Base-by-base conservation (phyloP, 2,888 invertebrate genomes). In the Catocala nupta region DNA sequence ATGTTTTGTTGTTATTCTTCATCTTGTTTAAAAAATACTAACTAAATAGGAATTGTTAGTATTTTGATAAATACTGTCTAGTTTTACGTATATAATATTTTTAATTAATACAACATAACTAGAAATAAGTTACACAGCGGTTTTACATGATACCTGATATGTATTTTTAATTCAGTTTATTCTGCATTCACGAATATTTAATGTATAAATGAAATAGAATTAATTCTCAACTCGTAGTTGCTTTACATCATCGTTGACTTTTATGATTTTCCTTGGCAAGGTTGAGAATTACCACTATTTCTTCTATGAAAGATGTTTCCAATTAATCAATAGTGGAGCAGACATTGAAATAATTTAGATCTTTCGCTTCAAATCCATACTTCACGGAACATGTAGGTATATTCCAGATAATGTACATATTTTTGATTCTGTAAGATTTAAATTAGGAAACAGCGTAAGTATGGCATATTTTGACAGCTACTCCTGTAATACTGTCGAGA, bases 231-330 rank as follows among this genome's bases (percentile, higher is more conserved):
- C 65, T 62, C 33, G 70, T 70, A 74, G 70, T 65, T 71, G 71
- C 66, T 71, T 74, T 71, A 71, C 55, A 67, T 72, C 68, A 71
- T 53, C 59, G 61, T 47, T 68, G 72, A 75, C 72, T 71, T 75
- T 72, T 64, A 75, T 75, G 68, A 71, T 67, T 74, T 62, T 58
- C 58, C 43, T 47, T 56, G 52, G 59, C 56, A 59, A 62, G 61
- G 65, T 39, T 48, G 39, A 55, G 48, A 65, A 55, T 59, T 53
- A 54, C 56, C 47, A 65, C 57, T 66, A 57, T 59, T 57, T 54
- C 10, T 56, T 43, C 39, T 43, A 42, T 36, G 11, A 44, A 50
- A 54, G 13, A 56, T 56, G 49, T 51, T 47, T 44, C 51, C 67
- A 57, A 61, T 73, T 72, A 42, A 72, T 68, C 42, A 47, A 13